These are phyloP conservation scores for Oopsacas minuta DNA, from an alignment of 37 sponge, comb jelly and placozoan genomes.

Conservation along the genomic window DNA sequence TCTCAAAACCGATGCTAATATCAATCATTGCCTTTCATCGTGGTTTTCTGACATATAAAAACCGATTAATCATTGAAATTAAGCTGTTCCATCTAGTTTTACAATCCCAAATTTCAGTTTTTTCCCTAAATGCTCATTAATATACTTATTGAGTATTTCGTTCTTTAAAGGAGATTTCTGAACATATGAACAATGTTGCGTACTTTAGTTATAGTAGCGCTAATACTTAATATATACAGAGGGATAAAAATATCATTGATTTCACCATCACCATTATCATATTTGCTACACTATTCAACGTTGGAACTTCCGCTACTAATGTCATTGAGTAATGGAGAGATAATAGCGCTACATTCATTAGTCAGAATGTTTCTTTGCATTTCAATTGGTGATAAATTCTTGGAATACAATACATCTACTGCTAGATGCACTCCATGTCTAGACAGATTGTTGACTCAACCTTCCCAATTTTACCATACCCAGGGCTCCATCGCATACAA, in stretches of 20 bases:
- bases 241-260: neutral
- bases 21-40: too few relatives aligned
- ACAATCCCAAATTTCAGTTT: neutral
- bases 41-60: too few relatives aligned
- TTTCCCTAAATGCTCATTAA: neutral
- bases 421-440: neutral
- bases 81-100: too few relatives aligned
- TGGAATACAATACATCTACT: neutral
- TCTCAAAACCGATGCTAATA: too few relatives aligned
- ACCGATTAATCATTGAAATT: too few relatives aligned
- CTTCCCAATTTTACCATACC: neutral
- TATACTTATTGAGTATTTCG: neutral
- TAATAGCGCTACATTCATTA: too few relatives aligned
- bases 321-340: too few relatives aligned
- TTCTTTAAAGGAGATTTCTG: neutral
- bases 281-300: neutral
- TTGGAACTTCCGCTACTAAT: too few relatives aligned
- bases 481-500: neutral
- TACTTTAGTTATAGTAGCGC: neutral
- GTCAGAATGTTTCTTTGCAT: neutral
- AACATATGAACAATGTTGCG: neutral
- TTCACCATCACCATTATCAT: neutral
- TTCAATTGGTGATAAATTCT: neutral
- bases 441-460: neutral
- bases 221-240: neutral